These are phyloP conservation scores for Andrena cerasifolii DNA, from an alignment of 1,140 invertebrate species.

Conservation along the genomic window DNA sequence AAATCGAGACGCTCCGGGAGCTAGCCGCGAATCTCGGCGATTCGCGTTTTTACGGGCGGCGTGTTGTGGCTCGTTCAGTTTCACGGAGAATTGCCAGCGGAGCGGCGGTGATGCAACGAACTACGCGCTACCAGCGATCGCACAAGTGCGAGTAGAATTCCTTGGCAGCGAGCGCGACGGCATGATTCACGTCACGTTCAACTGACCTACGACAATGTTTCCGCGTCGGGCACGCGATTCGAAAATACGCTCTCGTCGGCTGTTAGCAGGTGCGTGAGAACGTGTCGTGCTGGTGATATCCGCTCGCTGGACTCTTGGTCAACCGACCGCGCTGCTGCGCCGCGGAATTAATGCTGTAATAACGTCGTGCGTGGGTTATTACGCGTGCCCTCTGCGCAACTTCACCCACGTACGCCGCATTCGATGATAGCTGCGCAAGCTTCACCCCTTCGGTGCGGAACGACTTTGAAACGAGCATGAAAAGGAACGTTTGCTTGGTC, in stretches of 20 bases:
- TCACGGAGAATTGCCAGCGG: neutral
- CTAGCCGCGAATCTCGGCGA: neutral
- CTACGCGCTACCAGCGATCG: neutral
- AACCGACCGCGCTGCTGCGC: neutral
- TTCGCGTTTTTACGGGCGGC: no score
- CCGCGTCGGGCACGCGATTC: constrained; percentile 55
- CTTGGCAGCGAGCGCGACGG: constrained; percentile 44
- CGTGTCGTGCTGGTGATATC: constrained; percentile 24
- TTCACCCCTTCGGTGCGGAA: neutral
- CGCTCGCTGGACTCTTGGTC: neutral
- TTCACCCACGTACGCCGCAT: neutral
- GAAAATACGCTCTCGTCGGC: constrained; percentile 53
- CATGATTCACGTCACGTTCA: constrained; percentile 57
- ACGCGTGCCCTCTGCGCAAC: neutral
- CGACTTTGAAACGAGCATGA: no score
- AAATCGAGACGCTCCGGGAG: neutral
- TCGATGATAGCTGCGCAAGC: constrained; percentile 11
- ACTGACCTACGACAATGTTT: constrained; percentile 66
- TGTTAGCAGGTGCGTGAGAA: constrained; percentile 53
- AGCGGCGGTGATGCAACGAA: no score
- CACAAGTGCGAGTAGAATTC: constrained; percentile 31
- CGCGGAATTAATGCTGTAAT: constrained; percentile 2
- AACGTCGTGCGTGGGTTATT: neutral
- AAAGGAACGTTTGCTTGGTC: no score
- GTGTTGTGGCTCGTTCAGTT: neutral